These are phyloP conservation scores for Orius insidiosus DNA, from an alignment of 1,140 invertebrate species.

Conservation along the genomic window DNA sequence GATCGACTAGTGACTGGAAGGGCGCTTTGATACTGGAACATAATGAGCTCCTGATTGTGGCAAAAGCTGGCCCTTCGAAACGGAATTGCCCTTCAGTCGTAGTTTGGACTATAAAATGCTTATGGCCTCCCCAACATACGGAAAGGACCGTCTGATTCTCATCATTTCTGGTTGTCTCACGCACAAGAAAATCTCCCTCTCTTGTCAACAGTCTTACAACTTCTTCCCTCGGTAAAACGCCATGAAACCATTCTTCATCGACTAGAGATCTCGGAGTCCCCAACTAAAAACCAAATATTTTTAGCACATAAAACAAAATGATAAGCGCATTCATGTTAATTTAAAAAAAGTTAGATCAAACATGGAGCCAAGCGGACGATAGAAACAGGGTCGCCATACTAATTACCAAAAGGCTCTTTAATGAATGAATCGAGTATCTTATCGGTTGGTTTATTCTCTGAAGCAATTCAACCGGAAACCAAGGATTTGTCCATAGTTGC, in stretches of 20 bases:
- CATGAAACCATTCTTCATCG: constrained; percentile 95
- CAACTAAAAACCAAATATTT: constrained; percentile 14
- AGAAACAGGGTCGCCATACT: too few relatives aligned
- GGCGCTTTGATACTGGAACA: constrained; percentile 67
- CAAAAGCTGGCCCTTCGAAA: constrained; percentile 85
- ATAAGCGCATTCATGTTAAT: too few relatives aligned
- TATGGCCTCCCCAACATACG: constrained; percentile 87
- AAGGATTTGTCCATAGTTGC: too few relatives aligned
- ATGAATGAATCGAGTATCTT: too few relatives aligned
- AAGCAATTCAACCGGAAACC: too few relatives aligned
- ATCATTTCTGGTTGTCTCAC: constrained; percentile 84
- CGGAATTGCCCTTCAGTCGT: constrained; percentile 77
- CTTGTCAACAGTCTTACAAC: constrained; percentile 73
- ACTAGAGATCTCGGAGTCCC: constrained; percentile 32
- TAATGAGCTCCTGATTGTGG: constrained; percentile 82
- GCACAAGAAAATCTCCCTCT: constrained; percentile 86
- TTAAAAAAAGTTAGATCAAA: too few relatives aligned
- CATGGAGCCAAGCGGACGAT: too few relatives aligned
- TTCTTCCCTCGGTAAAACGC: constrained; percentile 86
- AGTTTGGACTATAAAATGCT: constrained; percentile 95
- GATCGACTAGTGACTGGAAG: constrained; percentile 79
- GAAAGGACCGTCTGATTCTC: constrained; percentile 86
- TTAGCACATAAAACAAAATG: too few relatives aligned
- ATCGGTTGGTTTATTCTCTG: too few relatives aligned
- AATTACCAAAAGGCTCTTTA: too few relatives aligned